Percentiles rank a stretch among this genome's conserved stretches.
phyloP scores from a whole-genome alignment of 2,113 vertebrate species.

The Neodon shergylaensis region DNA sequence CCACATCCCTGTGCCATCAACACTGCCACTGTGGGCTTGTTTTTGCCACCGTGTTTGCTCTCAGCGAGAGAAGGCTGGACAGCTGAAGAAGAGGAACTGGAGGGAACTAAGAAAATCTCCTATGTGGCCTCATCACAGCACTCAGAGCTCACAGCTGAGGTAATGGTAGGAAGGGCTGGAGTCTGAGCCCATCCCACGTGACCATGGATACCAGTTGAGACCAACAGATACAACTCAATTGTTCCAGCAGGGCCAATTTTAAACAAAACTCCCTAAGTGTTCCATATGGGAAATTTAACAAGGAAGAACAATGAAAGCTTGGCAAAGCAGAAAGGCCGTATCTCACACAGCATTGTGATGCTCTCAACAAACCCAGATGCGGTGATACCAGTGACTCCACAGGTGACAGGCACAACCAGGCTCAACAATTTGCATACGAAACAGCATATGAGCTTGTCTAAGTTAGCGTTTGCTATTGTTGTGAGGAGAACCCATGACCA shows the following conservation, averaged over 20 bases:
- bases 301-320: not conserved
- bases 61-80: slow-evolving; percentile 64
- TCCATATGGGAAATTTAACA: not conserved
- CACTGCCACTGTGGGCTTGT: not conserved
- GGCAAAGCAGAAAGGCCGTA: not conserved
- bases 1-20: not conserved
- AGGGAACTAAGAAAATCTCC: slow-evolving; percentile 67
- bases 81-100: slow-evolving; percentile 73
- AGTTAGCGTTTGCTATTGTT: not conserved
- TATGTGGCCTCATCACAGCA: slow-evolving; percentile 34
- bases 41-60: slow-evolving; percentile 28
- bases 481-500: not conserved
- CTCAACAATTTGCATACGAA: not conserved
- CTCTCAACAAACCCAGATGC: not conserved
- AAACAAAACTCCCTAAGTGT: slow-evolving; percentile 14
- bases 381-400: not conserved
- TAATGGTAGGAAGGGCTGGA: not conserved
- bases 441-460: not conserved
- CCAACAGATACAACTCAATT: not conserved
- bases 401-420: not conserved
- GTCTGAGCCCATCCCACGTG: not conserved
- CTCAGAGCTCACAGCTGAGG: slow-evolving; percentile 54
- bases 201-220: not conserved
- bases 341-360: not conserved
- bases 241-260: not conserved